Percentiles rank a stretch among this genome's conserved stretches.
These are phyloP conservation scores for Buceros bicornis DNA, from an alignment of 2,797 vertebrate species.

Conservation along the genomic window DNA sequence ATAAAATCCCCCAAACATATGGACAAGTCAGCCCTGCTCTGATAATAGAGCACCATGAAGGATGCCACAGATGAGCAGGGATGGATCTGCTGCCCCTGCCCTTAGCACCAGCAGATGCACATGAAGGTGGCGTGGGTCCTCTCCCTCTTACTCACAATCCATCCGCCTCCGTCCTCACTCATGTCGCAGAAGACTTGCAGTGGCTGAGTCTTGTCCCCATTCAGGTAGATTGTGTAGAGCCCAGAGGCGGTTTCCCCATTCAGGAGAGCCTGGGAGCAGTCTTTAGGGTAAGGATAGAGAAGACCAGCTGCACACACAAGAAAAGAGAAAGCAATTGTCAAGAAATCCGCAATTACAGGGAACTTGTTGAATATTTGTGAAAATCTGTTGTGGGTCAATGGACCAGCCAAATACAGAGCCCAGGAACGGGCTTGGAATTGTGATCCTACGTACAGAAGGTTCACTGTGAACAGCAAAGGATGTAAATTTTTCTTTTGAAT, in stretches of 20 bases:
- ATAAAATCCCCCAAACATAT: neutral
- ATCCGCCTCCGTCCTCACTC: constrained; percentile 92
- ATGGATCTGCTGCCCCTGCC: neutral
- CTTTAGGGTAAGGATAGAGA: constrained; percentile 90
- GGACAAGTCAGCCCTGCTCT: neutral
- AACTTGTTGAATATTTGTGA: neutral
- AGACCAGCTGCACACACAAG: constrained; percentile 85
- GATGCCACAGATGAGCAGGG: neutral
- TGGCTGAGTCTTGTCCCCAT: constrained; percentile 88
- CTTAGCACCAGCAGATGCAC: neutral
- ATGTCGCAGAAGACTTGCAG: constrained; percentile 95
- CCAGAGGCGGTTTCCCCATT: constrained; percentile 91
- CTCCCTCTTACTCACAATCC: constrained; percentile 89
- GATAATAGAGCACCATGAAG: rapidly evolving
- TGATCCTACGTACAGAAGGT: neutral
- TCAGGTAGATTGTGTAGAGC: constrained; percentile 89
- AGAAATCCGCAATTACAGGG: neutral
- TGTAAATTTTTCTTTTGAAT: neutral
- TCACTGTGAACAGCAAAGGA: neutral
- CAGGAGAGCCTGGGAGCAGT: constrained; percentile 93
- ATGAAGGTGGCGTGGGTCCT: rapidly evolving
- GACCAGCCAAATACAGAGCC: neutral
- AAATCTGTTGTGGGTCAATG: neutral
- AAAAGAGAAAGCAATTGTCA: neutral
- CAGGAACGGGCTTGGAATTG: neutral